Evolutionary conservation across 2,888 invertebrate species (phyloP).

Genomic region (Anthophora plumipes): DNA sequence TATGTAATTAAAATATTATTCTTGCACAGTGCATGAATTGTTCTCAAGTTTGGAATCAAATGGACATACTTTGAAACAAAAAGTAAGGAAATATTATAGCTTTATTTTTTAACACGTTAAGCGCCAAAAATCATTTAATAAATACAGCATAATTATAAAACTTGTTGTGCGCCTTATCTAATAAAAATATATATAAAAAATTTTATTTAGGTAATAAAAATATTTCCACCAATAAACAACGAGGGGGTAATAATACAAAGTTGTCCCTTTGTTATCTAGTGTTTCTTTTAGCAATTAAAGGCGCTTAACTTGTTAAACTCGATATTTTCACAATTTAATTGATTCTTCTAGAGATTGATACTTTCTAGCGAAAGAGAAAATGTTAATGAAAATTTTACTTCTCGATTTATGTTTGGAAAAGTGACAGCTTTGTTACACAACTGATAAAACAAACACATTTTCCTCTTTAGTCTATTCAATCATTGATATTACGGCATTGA

Average conservation of each 20-base stretch:
- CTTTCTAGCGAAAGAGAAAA: no score
- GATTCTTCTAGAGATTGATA: not conserved
- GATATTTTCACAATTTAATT: not conserved
- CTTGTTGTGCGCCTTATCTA: slow-evolving; percentile 10
- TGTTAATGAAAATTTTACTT: not conserved
- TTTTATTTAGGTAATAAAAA: slow-evolving; percentile 8
- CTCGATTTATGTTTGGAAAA: not conserved
- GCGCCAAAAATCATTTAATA: slow-evolving; percentile 52
- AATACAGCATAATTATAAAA: slow-evolving; percentile 37
- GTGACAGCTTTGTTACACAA: slow-evolving; percentile 42
- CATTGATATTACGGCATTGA: slow-evolving; percentile 61
- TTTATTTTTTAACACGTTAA: slow-evolving; percentile 69
- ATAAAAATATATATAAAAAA: not conserved
- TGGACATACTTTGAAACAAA: slow-evolving; percentile 67
- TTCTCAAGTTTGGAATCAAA: slow-evolving; percentile 77
- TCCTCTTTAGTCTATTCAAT: slow-evolving; percentile 1
- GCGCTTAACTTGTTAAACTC: slow-evolving; percentile 55
- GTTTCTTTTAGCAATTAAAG: not conserved
- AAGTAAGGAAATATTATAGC: slow-evolving; percentile 71
- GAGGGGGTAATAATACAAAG: slow-evolving; percentile 12
- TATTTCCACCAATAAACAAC: not conserved
- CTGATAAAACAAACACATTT: slow-evolving; percentile 29
- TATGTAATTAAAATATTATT: slow-evolving; percentile 60
- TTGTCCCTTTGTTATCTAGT: slow-evolving; percentile 7
- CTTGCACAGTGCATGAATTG: slow-evolving; percentile 79